These are phyloP conservation scores for Albula goreensis DNA, from an alignment of 2,113 vertebrate species.

Conservation along the genomic window DNA sequence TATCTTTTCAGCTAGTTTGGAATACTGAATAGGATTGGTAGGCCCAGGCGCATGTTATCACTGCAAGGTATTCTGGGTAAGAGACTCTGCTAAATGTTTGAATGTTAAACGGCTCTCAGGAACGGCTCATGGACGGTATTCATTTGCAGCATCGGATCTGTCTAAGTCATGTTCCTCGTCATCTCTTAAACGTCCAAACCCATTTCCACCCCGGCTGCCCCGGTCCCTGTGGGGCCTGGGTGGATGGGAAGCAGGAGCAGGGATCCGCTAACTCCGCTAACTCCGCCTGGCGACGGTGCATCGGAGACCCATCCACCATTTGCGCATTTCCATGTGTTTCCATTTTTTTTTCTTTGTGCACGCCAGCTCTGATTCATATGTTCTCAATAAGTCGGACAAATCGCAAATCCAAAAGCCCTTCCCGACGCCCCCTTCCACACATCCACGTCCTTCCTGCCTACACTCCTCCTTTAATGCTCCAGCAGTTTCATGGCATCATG, in stretches of 20 bases:
- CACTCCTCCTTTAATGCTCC: not conserved
- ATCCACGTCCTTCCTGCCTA: not conserved
- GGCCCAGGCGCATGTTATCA: not conserved
- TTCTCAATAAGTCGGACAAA: not conserved
- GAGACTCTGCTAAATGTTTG: conserved; percentile 27
- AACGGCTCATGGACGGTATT: conserved; percentile 54
- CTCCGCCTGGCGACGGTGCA: conserved; percentile 43
- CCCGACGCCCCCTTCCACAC: not conserved
- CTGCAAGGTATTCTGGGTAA: too few species aligned
- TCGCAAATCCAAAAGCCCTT: not conserved
- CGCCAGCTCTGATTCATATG: not conserved
- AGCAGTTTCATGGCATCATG: too few species aligned
- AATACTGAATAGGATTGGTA: not conserved
- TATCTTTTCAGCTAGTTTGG: not conserved
- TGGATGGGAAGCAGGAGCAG: conserved; percentile 8
- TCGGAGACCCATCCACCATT: conserved; percentile 43
- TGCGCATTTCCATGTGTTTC: conserved; percentile 31
- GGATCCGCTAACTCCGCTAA: conserved; percentile 6
- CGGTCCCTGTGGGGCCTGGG: conserved; percentile 43
- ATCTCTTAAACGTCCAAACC: conserved; percentile 52
- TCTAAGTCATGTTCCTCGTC: conserved; percentile 47
- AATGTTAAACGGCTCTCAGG: conserved; percentile 36
- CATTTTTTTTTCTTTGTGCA: not conserved
- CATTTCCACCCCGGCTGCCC: conserved; percentile 46
- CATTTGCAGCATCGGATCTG: conserved; percentile 64